These are phyloP conservation scores for Pinctada fucata DNA, from an alignment of 2,888 invertebrate species.

Conservation along the genomic window DNA sequence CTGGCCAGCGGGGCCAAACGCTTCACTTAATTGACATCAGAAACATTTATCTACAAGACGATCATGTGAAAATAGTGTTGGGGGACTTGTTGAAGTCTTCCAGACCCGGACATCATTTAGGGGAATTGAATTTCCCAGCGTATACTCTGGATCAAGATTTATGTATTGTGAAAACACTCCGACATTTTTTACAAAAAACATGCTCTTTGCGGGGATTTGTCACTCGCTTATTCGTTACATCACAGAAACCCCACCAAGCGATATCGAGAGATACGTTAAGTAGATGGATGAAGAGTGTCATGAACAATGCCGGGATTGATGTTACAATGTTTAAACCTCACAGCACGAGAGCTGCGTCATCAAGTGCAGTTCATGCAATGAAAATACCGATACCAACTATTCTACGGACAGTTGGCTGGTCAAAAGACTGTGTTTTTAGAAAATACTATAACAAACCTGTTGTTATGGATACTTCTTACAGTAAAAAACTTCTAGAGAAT, in stretches of 20 bases:
- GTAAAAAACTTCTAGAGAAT: slow-evolving; percentile 2
- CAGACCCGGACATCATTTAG: slow-evolving; percentile 31
- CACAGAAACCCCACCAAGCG: slow-evolving; percentile 23
- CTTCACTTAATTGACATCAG: slow-evolving; percentile 24
- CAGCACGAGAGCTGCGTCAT: slow-evolving; percentile 38
- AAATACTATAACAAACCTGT: slow-evolving; percentile 25
- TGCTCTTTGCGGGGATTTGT: slow-evolving; percentile 6
- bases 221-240: slow-evolving; percentile 18
- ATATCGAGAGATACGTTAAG: slow-evolving; percentile 34
- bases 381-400: slow-evolving; percentile 17
- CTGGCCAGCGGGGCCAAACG: slow-evolving; percentile 38
- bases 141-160: too few species aligned
- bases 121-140: slow-evolving; percentile 14
- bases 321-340: slow-evolving; percentile 34
- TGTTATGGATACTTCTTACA: neutral
- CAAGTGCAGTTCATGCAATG: slow-evolving; percentile 12
- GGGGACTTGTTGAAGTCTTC: slow-evolving; percentile 41
- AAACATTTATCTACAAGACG: slow-evolving; percentile 22
- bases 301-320: slow-evolving; percentile 38
- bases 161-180: too few species aligned
- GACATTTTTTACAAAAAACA: too few species aligned
- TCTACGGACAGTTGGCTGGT: slow-evolving; percentile 16
- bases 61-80: slow-evolving; percentile 19
- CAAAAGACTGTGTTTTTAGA: too few species aligned
- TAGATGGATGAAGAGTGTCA: slow-evolving; percentile 36